Conservation (phyloP, 2,888 invertebrate species). For the Cataglyphis albicans region DNA sequence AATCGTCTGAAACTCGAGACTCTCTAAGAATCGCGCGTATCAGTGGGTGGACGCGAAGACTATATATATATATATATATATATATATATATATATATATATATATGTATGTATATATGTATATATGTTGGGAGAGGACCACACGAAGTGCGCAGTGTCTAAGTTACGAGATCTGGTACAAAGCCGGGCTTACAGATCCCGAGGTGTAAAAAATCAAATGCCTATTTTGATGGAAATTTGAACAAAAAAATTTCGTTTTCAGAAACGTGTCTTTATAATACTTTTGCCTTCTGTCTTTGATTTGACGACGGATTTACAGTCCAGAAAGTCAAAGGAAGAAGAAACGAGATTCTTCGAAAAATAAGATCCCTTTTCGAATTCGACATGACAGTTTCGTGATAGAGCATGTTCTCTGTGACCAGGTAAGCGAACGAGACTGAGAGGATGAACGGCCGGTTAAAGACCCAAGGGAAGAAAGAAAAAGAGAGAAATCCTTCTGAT, state of each 20-base stretch:
- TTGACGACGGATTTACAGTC: not conserved
- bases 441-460: conserved; percentile 28
- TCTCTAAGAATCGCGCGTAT: conserved; percentile 8
- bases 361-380: conserved; percentile 8
- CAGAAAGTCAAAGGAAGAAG: conserved; percentile 2
- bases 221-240: not conserved
- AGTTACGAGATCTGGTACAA: too few relatives aligned
- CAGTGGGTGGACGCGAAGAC: conserved; percentile 57
- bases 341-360: conserved; percentile 8
- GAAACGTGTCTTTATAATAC: not conserved
- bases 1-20: conserved; percentile 67
- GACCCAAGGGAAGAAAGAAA: not conserved
- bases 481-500: not conserved
- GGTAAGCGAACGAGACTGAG: conserved; percentile 2
- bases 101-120: too few relatives aligned
- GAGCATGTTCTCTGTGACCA: not conserved
- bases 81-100: too few relatives aligned
- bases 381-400: conserved; percentile 30
- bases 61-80: not conserved
- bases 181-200: not conserved
- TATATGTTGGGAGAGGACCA: too few relatives aligned
- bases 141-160: too few relatives aligned
- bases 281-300: not conserved
- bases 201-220: not conserved
- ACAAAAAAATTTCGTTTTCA: not conserved